Evolutionary conservation across 2,113 vertebrate genomes (phyloP).

Genomic region (Galbula dea): DNA sequence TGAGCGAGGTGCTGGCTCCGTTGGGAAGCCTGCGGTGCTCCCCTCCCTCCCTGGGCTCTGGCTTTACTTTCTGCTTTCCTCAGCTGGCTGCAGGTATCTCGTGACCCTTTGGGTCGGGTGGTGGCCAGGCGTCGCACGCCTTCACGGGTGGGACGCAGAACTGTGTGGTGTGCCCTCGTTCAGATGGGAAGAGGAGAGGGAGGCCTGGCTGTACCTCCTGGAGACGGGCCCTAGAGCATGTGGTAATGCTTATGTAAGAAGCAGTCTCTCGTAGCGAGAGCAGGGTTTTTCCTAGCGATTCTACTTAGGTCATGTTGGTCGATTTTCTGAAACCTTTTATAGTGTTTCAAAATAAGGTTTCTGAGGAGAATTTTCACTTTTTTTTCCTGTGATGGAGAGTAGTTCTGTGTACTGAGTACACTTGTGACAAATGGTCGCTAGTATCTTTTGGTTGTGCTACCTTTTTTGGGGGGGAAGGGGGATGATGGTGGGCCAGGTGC

Average conservation of each 20-base stretch:
- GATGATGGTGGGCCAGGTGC: background rate
- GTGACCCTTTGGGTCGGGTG: accelerated
- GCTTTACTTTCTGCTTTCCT: background rate
- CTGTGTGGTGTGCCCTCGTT: background rate
- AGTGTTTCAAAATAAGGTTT: background rate
- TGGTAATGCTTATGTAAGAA: conserved; percentile 56
- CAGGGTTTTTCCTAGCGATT: background rate
- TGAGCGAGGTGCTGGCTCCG: background rate
- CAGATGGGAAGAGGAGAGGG: background rate
- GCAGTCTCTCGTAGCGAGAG: background rate
- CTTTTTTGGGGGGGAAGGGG: background rate
- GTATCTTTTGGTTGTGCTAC: background rate
- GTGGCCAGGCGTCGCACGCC: background rate
- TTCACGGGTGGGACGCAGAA: background rate
- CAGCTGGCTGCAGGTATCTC: background rate
- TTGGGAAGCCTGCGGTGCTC: background rate
- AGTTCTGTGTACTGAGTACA: background rate
- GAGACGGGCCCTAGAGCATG: conserved; percentile 19
- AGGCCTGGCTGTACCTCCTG: background rate
- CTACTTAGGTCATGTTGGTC: background rate
- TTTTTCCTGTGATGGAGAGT: background rate
- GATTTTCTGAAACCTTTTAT: background rate
- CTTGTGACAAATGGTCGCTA: background rate
- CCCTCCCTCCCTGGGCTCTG: background rate
- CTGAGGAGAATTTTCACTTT: background rate